These are phyloP conservation scores for Thamnaconus septentrionalis DNA, from an alignment of 2,113 vertebrate species.

Conservation along the genomic window DNA sequence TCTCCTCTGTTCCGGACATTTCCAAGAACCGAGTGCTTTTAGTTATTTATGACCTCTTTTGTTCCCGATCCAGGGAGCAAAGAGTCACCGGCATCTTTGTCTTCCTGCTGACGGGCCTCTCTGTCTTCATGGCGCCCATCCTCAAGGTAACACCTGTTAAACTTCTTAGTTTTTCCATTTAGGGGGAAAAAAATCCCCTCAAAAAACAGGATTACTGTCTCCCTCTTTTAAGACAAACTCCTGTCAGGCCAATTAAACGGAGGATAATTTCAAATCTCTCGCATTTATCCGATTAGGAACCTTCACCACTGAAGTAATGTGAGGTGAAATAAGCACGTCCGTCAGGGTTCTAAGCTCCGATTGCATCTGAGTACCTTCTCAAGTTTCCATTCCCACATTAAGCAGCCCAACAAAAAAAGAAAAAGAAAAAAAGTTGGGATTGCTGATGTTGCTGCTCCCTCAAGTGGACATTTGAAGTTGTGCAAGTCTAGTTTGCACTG, in stretches of 20 bases:
- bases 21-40: neutral
- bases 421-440: conserved; percentile 1
- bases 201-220: conserved; percentile 59
- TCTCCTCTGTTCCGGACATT: neutral
- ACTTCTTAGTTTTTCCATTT: conserved; percentile 21
- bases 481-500: no score
- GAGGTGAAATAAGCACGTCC: conserved; percentile 54
- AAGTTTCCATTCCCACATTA: conserved; percentile 50
- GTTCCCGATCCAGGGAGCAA: conserved; percentile 84
- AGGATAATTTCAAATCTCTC: conserved; percentile 39
- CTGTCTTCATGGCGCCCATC: conserved; percentile 97
- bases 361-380: conserved; percentile 35
- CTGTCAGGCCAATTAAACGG: conserved; percentile 25
- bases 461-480: conserved; percentile 40
- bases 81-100: conserved; percentile 90
- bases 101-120: conserved; percentile 93
- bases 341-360: conserved; percentile 47
- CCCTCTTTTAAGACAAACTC: conserved; percentile 42
- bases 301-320: conserved; percentile 43
- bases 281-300: conserved; percentile 51
- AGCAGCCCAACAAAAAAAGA: conserved; percentile 16
- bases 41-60: neutral
- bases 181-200: no score
- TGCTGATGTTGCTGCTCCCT: conserved; percentile 27
- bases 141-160: conserved; percentile 83